Percentiles rank a stretch among this genome's conserved stretches.
Conservation (phyloP, 2,113 vertebrate species). For the Mus spicilegus region DNA sequence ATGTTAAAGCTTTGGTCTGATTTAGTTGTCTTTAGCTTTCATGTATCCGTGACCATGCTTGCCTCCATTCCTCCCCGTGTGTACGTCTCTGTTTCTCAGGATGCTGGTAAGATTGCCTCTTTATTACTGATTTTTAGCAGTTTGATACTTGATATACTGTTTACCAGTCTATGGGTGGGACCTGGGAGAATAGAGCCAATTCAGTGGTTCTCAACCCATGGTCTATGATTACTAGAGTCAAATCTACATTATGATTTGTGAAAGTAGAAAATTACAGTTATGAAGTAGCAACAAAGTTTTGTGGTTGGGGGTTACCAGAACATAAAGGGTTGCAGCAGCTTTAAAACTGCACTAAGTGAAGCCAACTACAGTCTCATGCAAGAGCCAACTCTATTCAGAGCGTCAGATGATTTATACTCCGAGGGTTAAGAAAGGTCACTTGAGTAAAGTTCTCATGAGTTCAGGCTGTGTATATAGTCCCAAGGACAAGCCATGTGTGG, state of each 20-base stretch:
- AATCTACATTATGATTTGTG: no score
- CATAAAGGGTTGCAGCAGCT: no score
- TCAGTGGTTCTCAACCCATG: no score
- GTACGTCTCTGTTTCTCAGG: neutral
- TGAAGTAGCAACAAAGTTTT: no score
- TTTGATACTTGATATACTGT: neutral
- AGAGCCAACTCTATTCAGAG: neutral
- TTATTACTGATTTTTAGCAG: constrained; percentile 18
- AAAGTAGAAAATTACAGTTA: no score
- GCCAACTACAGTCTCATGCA: neutral
- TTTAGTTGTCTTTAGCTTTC: constrained; percentile 9
- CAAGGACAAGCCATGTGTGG: neutral
- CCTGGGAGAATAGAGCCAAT: neutral
- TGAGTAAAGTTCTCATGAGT: neutral
- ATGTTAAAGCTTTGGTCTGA: neutral
- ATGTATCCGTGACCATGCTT: neutral
- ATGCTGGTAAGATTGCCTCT: neutral
- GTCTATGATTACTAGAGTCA: no score
- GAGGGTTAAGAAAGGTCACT: neutral
- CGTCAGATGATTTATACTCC: neutral
- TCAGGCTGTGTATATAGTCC: neutral
- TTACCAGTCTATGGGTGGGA: neutral
- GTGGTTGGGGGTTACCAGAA: no score
- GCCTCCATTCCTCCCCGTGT: neutral
- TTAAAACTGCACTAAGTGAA: neutral